Evolutionary conservation across 2,797 vertebrate genomes (phyloP).

Genomic region (Discoglossus pictus): DNA sequence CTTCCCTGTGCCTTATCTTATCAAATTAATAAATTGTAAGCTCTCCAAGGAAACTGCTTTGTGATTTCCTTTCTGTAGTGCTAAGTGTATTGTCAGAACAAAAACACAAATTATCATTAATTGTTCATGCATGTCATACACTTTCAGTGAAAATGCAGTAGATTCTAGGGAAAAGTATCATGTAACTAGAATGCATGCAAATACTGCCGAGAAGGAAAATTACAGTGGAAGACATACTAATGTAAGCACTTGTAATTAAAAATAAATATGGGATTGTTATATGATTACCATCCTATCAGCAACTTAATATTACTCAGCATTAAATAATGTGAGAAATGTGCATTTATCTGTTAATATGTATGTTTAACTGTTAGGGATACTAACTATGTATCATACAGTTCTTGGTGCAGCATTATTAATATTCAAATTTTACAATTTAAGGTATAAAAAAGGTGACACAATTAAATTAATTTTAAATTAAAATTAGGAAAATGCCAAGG

Average conservation of each 20-base stretch:
- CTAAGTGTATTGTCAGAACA: slow-evolving; percentile 34
- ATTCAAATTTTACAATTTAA: background rate
- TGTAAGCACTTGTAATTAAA: background rate
- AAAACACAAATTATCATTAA: slow-evolving; percentile 31
- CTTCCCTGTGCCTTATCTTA: slow-evolving; percentile 50
- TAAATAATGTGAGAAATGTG: slow-evolving; percentile 5
- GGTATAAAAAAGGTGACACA: background rate
- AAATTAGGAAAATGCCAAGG: no score
- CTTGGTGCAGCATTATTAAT: background rate
- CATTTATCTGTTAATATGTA: slow-evolving; percentile 4
- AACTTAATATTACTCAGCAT: background rate
- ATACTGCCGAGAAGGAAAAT: background rate
- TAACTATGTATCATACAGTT: background rate
- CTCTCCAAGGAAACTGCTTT: slow-evolving; percentile 52
- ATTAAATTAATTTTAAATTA: no score
- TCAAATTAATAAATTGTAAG: slow-evolving; percentile 51
- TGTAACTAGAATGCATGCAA: background rate
- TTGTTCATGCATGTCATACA: slow-evolving; percentile 8
- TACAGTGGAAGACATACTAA: background rate
- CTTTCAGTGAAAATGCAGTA: background rate
- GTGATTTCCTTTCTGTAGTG: slow-evolving; percentile 40
- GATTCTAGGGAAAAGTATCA: background rate
- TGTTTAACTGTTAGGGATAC: no score
- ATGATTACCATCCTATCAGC: background rate
- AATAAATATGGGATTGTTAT: slow-evolving; percentile 10